phyloP scores from a whole-genome alignment of 2,113 vertebrate species.

The Leucoraja erinaceus region DNA sequence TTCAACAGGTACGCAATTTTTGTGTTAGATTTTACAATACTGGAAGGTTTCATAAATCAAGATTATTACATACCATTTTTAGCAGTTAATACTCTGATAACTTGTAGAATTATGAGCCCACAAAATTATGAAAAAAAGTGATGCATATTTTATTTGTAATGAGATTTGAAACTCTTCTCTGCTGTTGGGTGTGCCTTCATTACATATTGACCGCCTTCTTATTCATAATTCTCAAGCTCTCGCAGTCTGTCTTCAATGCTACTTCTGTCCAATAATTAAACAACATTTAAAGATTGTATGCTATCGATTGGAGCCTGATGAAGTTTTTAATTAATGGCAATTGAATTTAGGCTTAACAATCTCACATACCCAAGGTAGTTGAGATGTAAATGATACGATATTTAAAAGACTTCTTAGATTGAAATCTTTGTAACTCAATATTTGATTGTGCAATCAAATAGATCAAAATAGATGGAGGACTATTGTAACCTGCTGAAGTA shows the following conservation, averaged over 20 bases:
- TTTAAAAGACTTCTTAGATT: background rate
- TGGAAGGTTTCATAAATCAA: background rate
- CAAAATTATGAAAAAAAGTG: background rate
- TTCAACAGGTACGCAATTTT: background rate
- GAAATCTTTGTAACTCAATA: background rate
- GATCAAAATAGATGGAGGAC: background rate
- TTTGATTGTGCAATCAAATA: background rate
- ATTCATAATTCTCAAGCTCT: background rate
- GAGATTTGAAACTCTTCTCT: background rate
- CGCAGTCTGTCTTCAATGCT: background rate
- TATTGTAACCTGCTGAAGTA: background rate
- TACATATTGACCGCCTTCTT: conserved; percentile 7
- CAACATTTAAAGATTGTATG: conserved; percentile 18
- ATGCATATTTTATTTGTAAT: background rate
- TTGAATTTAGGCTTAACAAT: background rate
- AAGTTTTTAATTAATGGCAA: background rate
- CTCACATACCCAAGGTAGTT: background rate
- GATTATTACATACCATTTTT: background rate
- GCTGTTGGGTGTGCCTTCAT: background rate
- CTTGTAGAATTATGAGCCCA: background rate
- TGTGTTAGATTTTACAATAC: background rate
- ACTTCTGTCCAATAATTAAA: background rate
- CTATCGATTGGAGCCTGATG: conserved; percentile 21
- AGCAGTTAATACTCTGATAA: background rate
- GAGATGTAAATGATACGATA: background rate